Evolutionary conservation across 2,113 vertebrate genomes (phyloP), one percentile per base, ranked within the genome.

Genomic region (Oenanthe melanoleuca): DNA sequence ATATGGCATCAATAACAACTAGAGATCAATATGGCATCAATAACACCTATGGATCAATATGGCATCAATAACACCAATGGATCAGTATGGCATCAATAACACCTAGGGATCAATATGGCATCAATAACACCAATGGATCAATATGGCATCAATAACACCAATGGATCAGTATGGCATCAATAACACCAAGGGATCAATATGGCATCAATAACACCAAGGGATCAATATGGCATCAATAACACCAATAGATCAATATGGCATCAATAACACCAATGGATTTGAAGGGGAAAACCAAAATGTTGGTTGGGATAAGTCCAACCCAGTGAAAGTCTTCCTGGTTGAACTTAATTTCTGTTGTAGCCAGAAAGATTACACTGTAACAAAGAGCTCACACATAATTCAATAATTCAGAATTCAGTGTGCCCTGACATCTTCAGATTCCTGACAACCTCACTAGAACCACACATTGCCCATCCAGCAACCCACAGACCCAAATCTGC

Each of bases 391-490:
- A 28, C 50, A 26, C 7, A 0, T 2, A 17, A 34, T 9, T 38
- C 20, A 2, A 0, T 6, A 16, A 57, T 45, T 11, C 8, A 0
- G 3, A 5, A 42, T 21, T 38, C 25, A 2, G 2, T 25, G 25
- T 25, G 44, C 18, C 38, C 60, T 18, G 44, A 14, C 12, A 18
- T 50, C 67, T 61, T 29, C 42, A 25, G 34, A 10, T 17, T 19
- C 49, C 53, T 19, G 23, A 47, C 4, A 28, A 2, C 18, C 24
- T 26, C 40, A 3, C 53, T 45, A n/a, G 55, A 60, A 29, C 34
- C 22, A 14, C 50, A 7, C 7, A 3, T 2, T 28, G 10, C 3
- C 33, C 45, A 70, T 5, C n/a, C 67, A 63, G 33, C 37, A 56
- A 31, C 2, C 28, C 55, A 60, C 7, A 5, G 42, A 60, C 12